Evolutionary conservation across 2,888 invertebrate species (phyloP), one percentile per base, ranked within the genome.

Genomic region (Heteromurus nitidus): DNA sequence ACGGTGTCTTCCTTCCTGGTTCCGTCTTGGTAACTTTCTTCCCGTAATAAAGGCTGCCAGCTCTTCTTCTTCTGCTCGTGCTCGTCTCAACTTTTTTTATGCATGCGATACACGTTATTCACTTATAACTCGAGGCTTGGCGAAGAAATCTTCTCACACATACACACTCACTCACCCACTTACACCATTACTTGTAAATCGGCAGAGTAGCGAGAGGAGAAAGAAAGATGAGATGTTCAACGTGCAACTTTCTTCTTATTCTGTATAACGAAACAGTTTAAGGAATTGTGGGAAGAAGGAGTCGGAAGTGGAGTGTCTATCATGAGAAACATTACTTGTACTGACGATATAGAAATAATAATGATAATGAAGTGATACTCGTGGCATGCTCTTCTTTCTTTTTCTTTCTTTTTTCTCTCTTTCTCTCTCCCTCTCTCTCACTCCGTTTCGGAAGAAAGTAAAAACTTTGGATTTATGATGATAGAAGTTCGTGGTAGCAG

Each of bases 391-490:
- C 69, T 80, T 68, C 68, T 76, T 67, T 55, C n/a, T n/a, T n/a
- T n/a, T n/a, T n/a, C n/a, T n/a, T n/a, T n/a, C n/a, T n/a, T n/a
- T n/a, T n/a, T n/a, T n/a, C n/a, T n/a, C n/a, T n/a, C n/a, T n/a
- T n/a, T n/a, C n/a, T n/a, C n/a, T n/a, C 55, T 55, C 55, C 55
- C 67, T 69, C 73, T 58, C 67, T 36, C 44, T 22, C 64, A 26
- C 72, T 67, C 64, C 58, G 44, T 80, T 68, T 74, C 68, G 75
- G 65, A 75, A 81, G 70, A 81, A 74, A 79, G 69, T 74, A 65
- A 84, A 84, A 84, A 84, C 81, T 84, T 84, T 81, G 79, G 83
- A 84, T 84, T 84, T 84, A 84, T 84, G 83, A 84, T 84, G 81
- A 82, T 73, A 69, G 79, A 81, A 79, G 80, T 83, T 81, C 31